phyloP scores from a whole-genome alignment of 1,140 invertebrate genomes.

The Diploscapter pachys region DNA sequence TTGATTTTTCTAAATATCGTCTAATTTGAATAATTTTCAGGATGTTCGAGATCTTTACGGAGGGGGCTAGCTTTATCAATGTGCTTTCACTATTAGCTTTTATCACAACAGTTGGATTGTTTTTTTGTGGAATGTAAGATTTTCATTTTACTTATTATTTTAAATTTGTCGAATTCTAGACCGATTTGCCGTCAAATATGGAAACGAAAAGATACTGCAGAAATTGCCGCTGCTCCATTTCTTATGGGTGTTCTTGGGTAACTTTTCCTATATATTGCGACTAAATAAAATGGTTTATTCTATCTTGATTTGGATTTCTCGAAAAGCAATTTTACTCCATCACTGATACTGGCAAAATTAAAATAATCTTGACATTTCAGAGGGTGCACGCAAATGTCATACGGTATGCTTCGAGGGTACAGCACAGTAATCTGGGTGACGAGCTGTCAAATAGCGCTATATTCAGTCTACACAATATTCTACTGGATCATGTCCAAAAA shows the following conservation, averaged over 20 bases:
- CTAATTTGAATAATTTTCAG: too few species aligned
- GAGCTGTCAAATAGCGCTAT: constrained; percentile 47
- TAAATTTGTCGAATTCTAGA: constrained; percentile 29
- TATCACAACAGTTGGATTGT: constrained; percentile 55
- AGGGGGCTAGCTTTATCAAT: constrained; percentile 54
- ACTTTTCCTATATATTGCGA: neutral
- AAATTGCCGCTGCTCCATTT: constrained; percentile 57
- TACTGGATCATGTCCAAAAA: constrained; percentile 59
- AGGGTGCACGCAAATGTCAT: constrained; percentile 53
- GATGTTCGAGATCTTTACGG: constrained; percentile 55
- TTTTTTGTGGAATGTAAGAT: constrained; percentile 59
- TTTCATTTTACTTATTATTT: neutral
- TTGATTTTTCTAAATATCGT: too few species aligned
- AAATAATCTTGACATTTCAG: constrained; percentile 29
- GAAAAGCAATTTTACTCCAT: constrained; percentile 3
- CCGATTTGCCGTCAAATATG: constrained; percentile 59
- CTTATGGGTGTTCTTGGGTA: constrained; percentile 56
- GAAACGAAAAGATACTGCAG: constrained; percentile 56
- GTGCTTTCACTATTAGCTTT: constrained; percentile 53
- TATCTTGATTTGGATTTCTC: neutral
- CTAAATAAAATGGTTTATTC: constrained; percentile 11
- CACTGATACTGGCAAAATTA: too few species aligned
- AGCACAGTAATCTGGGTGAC: constrained; percentile 53
- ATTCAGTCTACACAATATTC: constrained; percentile 50
- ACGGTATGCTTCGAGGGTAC: constrained; percentile 54